These are phyloP conservation scores for Eulacestoma nigropectus DNA, from an alignment of 2,113 vertebrate species.

Conservation along the genomic window DNA sequence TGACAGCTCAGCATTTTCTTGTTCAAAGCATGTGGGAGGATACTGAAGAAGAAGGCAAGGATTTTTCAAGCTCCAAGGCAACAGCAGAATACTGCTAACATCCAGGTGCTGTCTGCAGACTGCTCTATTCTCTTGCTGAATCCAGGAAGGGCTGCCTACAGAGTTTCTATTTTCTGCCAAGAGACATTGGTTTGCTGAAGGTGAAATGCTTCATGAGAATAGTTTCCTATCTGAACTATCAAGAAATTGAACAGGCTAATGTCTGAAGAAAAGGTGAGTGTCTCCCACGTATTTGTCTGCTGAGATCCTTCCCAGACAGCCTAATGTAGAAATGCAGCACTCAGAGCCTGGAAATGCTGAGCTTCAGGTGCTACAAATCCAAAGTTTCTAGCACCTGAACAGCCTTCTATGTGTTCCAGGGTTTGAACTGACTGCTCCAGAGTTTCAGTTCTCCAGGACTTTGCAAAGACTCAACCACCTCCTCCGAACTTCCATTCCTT, in stretches of 20 bases:
- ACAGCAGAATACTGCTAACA: neutral
- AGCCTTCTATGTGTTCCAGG: neutral
- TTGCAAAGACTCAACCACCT: neutral
- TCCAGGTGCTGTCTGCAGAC: neutral
- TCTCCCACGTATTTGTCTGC: neutral
- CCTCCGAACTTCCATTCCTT: neutral
- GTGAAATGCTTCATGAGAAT: neutral
- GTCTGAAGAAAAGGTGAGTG: neutral
- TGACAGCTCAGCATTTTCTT: neutral
- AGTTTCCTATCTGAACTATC: neutral
- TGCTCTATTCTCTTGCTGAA: neutral
- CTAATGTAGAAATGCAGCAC: neutral
- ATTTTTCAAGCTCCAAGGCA: neutral
- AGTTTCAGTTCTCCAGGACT: neutral
- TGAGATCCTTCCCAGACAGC: neutral
- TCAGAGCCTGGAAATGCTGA: neutral
- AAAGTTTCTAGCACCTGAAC: neutral
- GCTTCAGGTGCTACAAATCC: neutral
- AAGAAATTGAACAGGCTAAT: neutral
- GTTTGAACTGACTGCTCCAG: neutral
- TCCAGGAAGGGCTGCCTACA: neutral
- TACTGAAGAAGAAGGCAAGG: neutral
- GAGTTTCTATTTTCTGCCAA: neutral
- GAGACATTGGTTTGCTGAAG: neutral
- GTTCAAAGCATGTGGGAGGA: neutral